Evolutionary conservation across 2,113 vertebrate species (phyloP).

Genomic region (Penelope pileata): DNA sequence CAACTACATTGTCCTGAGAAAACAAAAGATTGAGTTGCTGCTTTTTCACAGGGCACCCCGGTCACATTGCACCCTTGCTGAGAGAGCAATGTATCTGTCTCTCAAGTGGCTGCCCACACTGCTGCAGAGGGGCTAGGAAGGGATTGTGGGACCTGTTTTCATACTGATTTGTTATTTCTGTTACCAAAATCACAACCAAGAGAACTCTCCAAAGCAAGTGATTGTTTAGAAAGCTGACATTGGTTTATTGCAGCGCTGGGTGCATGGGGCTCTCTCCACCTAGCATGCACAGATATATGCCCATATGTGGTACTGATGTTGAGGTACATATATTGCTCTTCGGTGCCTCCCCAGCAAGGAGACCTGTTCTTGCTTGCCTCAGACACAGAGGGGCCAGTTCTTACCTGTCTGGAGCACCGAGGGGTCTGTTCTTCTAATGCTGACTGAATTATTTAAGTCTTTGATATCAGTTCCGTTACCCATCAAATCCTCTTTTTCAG

Average conservation of each 20-base stretch:
- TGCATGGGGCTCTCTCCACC: background rate
- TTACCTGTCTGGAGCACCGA: no score
- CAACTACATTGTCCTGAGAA: background rate
- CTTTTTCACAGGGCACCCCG: background rate
- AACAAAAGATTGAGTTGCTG: background rate
- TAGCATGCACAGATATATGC: background rate
- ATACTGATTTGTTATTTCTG: background rate
- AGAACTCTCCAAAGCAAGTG: no score
- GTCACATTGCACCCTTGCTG: background rate
- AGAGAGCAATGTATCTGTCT: background rate
- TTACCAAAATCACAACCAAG: no score
- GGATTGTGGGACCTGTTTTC: background rate
- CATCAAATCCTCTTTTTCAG: conserved; percentile 64
- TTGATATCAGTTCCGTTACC: background rate
- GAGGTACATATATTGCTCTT: no score
- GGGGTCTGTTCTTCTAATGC: no score
- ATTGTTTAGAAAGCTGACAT: no score
- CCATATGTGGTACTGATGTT: no score
- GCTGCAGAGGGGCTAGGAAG: background rate
- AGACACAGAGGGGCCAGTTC: no score
- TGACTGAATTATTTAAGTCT: no score
- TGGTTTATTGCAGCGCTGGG: background rate
- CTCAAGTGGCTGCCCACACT: background rate
- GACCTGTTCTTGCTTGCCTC: no score
- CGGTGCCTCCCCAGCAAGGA: no score